Evolutionary conservation across 2,797 vertebrate genomes (phyloP).

Genomic region (Fistularia tabacaria): DNA sequence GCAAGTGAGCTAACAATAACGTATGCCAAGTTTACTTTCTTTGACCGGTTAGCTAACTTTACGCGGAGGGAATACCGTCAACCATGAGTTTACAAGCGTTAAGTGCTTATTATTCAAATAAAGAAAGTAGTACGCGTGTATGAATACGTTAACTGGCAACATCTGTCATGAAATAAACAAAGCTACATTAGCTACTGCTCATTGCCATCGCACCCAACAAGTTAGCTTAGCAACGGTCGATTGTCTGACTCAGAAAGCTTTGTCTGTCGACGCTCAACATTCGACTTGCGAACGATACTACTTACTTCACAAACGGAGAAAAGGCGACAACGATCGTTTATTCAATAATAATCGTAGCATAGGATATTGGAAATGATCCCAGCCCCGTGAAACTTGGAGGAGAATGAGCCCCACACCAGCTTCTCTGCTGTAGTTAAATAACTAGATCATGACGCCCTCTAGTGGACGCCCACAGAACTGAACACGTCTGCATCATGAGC

Average conservation of each 20-base stretch:
- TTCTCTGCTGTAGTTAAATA: neutral
- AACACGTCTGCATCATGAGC: neutral
- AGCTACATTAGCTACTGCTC: constrained; percentile 45
- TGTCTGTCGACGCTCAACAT: neutral
- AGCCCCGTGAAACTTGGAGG: constrained; percentile 27
- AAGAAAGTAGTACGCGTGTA: neutral
- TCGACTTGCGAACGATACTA: neutral
- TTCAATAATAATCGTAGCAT: constrained; percentile 6
- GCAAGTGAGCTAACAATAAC: constrained; percentile 38
- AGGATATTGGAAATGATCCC: constrained; percentile 5
- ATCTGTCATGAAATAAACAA: constrained; percentile 38
- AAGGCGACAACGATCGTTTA: neutral
- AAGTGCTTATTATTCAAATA: neutral
- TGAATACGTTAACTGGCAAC: constrained; percentile 6
- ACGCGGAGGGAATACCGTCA: too few species aligned
- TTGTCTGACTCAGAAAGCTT: constrained; percentile 7
- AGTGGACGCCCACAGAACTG: constrained; percentile 15
- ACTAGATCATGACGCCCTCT: constrained; percentile 24
- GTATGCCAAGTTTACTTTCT: neutral
- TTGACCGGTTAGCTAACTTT: neutral
- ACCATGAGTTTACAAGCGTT: rapidly evolving
- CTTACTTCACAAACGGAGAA: constrained; percentile 8
- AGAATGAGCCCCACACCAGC: constrained; percentile 19
- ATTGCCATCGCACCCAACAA: constrained; percentile 12
- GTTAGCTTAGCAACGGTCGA: constrained; percentile 51